These are phyloP conservation scores for Actinia equina DNA, from an alignment of 64 coral and sea anemone genomes.

Conservation along the genomic window DNA sequence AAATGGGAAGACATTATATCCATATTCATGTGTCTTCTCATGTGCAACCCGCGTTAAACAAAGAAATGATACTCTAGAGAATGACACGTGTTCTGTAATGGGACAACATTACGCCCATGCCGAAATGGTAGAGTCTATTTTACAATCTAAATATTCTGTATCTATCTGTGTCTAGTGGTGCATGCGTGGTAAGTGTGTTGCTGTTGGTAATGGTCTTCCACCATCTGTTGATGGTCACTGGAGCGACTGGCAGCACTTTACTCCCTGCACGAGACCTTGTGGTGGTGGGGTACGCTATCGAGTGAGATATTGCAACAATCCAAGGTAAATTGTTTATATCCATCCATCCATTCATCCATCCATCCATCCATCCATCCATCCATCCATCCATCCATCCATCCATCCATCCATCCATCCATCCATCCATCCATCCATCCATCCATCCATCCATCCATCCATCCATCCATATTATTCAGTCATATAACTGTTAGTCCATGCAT, in stretches of 20 bases:
- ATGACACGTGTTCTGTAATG: too few relatives aligned
- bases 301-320: conserved; percentile 45
- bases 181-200: conserved; percentile 17
- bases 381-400: neutral
- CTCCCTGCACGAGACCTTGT: conserved; percentile 36
- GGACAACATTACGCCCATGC: too few relatives aligned
- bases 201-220: conserved; percentile 35
- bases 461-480: neutral
- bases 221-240: conserved; percentile 43
- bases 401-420: neutral
- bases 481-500: neutral
- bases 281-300: conserved; percentile 30
- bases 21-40: too few relatives aligned
- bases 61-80: too few relatives aligned
- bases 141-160: too few relatives aligned
- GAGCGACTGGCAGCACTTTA: conserved; percentile 30
- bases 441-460: neutral
- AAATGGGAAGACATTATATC: too few relatives aligned
- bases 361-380: too few relatives aligned
- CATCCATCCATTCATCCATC: neutral
- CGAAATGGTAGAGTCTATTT: too few relatives aligned
- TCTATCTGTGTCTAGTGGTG: conserved; percentile 28
- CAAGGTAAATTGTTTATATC: neutral
- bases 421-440: neutral
- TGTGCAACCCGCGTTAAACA: too few relatives aligned